Evolutionary conservation across 1,140 invertebrate species (phyloP), one percentile per base, ranked within the genome.

Genomic region (Hermatobates lingyangjiaoensis): DNA sequence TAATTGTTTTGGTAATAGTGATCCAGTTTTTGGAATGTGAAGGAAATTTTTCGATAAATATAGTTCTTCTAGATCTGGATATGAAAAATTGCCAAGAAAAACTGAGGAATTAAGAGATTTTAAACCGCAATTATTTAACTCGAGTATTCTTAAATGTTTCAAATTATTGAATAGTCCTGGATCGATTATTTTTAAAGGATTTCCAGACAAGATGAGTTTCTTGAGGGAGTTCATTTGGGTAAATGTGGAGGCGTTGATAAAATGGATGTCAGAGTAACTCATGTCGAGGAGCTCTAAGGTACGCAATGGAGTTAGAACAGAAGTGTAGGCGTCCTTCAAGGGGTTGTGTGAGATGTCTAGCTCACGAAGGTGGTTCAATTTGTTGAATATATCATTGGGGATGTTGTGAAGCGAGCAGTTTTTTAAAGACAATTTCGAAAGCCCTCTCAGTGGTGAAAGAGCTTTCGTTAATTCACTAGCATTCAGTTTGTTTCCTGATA

Each of bases 241-340:
- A 60, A 82, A 82, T 1, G 77, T 77, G 3, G 75, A 70, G 23
- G 73, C 76, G 7, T 74, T 73, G 27, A 81, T 72, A 53, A 76
- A 68, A 1, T 75, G 76, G 10, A 82, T 64, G 60, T 77, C 75
- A 63, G 79, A 79, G 57, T 80, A 80, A 5, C 79, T 78, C 78
- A 82, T 82, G 58, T 82, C 79, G 10, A 82, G 63, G 59, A 76
- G 78, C 63, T 80, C 74, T 12, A 82, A 63, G 21, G 74, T 74
- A 34, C 74, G 71, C 1, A 82, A 60, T 0, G 79, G 79, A 1
- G 74, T 74, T n/a, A 81, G 62, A 15, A 81, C 60, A 58, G 68
- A 72, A 14, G 76, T 76, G 59, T 81, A 81, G 0, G 76, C 79
- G 59, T 80, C 74, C 24, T 74, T 73, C 0, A 82, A 59, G 1